Evolutionary conservation across 1,140 invertebrate species (phyloP).

Genomic region (Drosophila neocordata): DNA sequence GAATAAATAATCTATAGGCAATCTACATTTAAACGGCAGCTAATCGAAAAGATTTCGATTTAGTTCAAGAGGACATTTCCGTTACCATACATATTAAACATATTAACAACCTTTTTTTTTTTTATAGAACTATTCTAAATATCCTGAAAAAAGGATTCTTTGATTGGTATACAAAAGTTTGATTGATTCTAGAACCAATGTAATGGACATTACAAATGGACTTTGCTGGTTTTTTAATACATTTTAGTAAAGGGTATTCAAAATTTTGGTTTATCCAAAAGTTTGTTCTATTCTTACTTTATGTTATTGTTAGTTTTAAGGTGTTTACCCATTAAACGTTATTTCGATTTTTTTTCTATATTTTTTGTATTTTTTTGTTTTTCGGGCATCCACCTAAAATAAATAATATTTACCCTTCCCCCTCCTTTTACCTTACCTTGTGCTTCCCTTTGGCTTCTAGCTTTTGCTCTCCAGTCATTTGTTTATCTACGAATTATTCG

Average conservation of each 20-base stretch:
- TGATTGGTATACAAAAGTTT: no score
- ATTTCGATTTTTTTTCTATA: background rate
- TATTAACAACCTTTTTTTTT: no score
- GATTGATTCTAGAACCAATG: no score
- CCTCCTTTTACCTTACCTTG: background rate
- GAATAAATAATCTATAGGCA: slow-evolving; percentile 16
- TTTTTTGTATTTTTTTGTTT: background rate
- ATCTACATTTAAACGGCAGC: slow-evolving; percentile 26
- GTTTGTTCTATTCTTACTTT: slow-evolving; percentile 18
- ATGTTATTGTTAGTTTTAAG: slow-evolving; percentile 69
- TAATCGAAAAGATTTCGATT: slow-evolving; percentile 59
- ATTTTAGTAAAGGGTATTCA: no score
- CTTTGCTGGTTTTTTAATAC: no score
- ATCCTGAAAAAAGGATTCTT: no score
- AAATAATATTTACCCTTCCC: slow-evolving; percentile 7
- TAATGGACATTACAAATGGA: no score
- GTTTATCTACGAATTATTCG: slow-evolving; percentile 54
- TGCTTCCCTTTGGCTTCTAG: background rate
- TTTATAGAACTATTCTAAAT: no score
- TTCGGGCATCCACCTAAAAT: slow-evolving; percentile 1
- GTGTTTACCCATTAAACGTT: slow-evolving; percentile 55
- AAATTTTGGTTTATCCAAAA: background rate
- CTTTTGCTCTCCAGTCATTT: slow-evolving; percentile 9
- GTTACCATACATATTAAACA: no score
- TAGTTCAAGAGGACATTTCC: slow-evolving; percentile 57